Percentiles rank a stretch among this genome's conserved stretches.
phyloP scores from a whole-genome alignment of 2,888 invertebrate species.

The Ceramica pisi region DNA sequence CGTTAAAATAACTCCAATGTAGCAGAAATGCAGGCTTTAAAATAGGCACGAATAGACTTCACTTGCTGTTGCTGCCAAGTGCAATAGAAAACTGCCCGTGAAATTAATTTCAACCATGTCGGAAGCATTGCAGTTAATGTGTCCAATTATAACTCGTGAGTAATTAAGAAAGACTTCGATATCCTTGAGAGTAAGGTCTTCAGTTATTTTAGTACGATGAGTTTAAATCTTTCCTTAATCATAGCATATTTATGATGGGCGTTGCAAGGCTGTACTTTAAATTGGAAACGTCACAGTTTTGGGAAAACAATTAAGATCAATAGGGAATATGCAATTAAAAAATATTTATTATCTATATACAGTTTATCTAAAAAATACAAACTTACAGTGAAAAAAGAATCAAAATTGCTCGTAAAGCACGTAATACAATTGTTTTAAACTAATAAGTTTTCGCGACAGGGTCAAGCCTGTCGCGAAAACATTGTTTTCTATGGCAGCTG shows the following conservation, averaged over 20 bases:
- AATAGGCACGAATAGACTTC: conserved; percentile 20
- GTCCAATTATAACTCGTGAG: conserved; percentile 29
- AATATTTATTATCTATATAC: too few relatives aligned
- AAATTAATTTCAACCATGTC: conserved; percentile 45
- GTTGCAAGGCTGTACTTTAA: conserved; percentile 1
- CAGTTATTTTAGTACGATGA: conserved; percentile 37
- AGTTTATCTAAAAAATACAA: too few relatives aligned
- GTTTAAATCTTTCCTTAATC: conserved; percentile 28
- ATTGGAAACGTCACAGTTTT: neutral
- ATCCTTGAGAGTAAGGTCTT: conserved; percentile 42
- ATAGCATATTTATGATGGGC: conserved; percentile 10
- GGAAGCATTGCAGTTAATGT: conserved; percentile 29
- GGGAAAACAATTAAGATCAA: too few relatives aligned
- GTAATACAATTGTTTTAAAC: too few relatives aligned
- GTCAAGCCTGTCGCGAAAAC: too few relatives aligned
- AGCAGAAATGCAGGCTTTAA: conserved; percentile 1
- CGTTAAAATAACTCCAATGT: neutral
- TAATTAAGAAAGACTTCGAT: conserved; percentile 17
- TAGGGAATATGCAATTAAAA: too few relatives aligned
- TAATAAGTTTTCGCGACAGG: too few relatives aligned
- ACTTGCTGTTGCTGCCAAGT: conserved; percentile 37
- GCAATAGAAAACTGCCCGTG: conserved; percentile 36
- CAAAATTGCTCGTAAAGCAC: too few relatives aligned
- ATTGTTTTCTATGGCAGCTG: too few relatives aligned
- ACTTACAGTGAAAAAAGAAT: too few relatives aligned